phyloP scores from a whole-genome alignment of 2,113 vertebrate species.

The Esox niger region DNA sequence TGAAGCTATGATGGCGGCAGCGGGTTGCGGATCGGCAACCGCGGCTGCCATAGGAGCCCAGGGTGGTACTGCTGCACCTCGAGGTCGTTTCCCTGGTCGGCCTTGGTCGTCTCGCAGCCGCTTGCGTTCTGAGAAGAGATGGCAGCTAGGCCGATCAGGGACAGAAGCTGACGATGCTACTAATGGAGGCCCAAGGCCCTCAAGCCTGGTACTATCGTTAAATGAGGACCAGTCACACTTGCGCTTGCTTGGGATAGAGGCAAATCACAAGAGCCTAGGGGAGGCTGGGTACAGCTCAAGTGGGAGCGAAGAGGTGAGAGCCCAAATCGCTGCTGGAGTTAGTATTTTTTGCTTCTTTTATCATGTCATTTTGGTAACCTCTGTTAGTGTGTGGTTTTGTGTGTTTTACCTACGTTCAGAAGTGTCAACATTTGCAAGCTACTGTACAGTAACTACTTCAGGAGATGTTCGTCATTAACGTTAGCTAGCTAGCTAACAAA shows the following conservation, averaged over 20 bases:
- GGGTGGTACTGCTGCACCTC: constrained; percentile 76
- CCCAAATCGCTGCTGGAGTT: constrained; percentile 65
- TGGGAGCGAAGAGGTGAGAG: constrained; percentile 78
- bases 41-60: constrained; percentile 81
- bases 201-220: constrained; percentile 78
- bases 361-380: constrained; percentile 9
- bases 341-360: constrained; percentile 61
- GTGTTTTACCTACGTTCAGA: constrained; percentile 49
- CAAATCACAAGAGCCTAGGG: constrained; percentile 79
- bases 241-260: constrained; percentile 81
- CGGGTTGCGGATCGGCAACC: constrained; percentile 84
- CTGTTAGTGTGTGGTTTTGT: background rate
- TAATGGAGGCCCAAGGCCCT: constrained; percentile 80
- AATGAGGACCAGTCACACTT: constrained; percentile 83
- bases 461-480: background rate
- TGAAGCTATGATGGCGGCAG: constrained; percentile 87
- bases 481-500: constrained; percentile 6
- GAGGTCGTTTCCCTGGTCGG: constrained; percentile 88
- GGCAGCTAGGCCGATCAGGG: constrained; percentile 75
- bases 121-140: constrained; percentile 77
- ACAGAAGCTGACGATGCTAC: constrained; percentile 75
- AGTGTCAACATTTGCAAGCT: constrained; percentile 69
- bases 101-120: constrained; percentile 82
- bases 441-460: constrained; percentile 9
- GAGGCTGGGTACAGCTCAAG: constrained; percentile 83